phyloP scores from a whole-genome alignment of 2,888 invertebrate species.

The Sarcophaga rosellei region DNA sequence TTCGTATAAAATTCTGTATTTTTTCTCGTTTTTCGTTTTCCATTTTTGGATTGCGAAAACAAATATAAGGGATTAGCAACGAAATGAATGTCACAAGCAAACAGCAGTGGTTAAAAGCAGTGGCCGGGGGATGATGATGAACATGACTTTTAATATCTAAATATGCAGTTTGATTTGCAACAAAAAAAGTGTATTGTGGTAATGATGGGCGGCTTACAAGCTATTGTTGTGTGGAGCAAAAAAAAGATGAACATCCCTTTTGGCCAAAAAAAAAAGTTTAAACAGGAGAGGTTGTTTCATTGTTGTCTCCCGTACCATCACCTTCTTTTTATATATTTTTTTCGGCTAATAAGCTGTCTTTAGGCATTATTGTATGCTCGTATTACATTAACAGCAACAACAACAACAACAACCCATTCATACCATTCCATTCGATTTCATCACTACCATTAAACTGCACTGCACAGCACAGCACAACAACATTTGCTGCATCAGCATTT shows the following conservation, averaged over 20 bases:
- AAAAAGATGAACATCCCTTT: no score
- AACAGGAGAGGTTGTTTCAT: no score
- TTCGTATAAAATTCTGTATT: conserved; percentile 10
- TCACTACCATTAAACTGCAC: background rate
- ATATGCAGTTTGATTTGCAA: conserved; percentile 55
- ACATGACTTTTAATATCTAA: conserved; percentile 63
- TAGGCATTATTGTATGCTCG: background rate
- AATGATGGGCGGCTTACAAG: no score
- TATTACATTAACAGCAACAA: background rate
- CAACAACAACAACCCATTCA: background rate
- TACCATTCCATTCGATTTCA: background rate
- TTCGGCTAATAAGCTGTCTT: conserved; percentile 21
- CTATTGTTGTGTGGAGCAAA: no score
- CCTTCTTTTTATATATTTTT: background rate
- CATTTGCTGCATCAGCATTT: conserved; percentile 70
- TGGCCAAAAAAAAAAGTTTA: no score
- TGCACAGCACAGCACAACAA: background rate
- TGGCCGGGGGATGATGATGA: conserved; percentile 5
- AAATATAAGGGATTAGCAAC: conserved; percentile 77
- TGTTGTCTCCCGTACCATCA: no score
- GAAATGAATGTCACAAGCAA: conserved; percentile 64
- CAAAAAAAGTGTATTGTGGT: no score
- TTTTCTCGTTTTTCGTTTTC: background rate
- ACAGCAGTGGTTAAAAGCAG: conserved; percentile 11
- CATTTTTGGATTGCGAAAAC: conserved; percentile 69